A percentile compares a stretch with the other conserved stretches of the same genome.
Evolutionary conservation across 2,113 vertebrate species (phyloP).

Genomic region (Python bivittatus): DNA sequence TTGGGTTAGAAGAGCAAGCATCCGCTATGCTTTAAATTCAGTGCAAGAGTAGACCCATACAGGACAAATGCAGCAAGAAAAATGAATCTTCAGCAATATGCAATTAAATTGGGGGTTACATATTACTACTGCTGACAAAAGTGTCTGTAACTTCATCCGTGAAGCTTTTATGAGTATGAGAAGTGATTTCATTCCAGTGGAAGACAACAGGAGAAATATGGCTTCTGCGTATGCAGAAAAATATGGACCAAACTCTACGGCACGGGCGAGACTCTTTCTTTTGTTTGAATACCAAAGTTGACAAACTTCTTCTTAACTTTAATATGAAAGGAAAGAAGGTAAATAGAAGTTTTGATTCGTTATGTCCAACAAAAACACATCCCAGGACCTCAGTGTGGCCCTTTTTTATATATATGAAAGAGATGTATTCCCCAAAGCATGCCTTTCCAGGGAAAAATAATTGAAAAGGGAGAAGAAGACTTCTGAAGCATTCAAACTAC

Average conservation of each 20-base stretch:
- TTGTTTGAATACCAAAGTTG: background rate
- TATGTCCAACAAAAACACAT: constrained; percentile 73
- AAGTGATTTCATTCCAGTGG: constrained; percentile 77
- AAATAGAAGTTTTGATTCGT: background rate
- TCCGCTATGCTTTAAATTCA: background rate
- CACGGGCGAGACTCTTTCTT: background rate
- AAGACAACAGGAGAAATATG: background rate
- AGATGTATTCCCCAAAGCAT: constrained; percentile 70
- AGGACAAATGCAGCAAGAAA: too few species aligned
- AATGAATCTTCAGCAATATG: background rate
- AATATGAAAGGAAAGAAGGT: background rate
- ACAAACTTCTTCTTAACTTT: background rate
- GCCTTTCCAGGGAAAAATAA: constrained; percentile 73
- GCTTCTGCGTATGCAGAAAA: background rate
- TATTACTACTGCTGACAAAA: background rate
- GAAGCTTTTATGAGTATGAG: constrained; percentile 62
- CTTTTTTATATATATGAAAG: constrained; percentile 66
- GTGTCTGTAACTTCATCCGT: background rate
- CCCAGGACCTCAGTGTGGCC: constrained; percentile 64
- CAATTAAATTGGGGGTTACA: too few species aligned
- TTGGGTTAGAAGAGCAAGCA: background rate
- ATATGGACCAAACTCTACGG: background rate
- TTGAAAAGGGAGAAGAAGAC: constrained; percentile 67
- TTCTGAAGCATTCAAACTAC: constrained; percentile 74
- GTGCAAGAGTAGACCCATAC: too few species aligned